These are phyloP conservation scores for Pseudomyrmex cubaensis DNA, from an alignment of 1,140 invertebrate genomes.

Conservation along the genomic window DNA sequence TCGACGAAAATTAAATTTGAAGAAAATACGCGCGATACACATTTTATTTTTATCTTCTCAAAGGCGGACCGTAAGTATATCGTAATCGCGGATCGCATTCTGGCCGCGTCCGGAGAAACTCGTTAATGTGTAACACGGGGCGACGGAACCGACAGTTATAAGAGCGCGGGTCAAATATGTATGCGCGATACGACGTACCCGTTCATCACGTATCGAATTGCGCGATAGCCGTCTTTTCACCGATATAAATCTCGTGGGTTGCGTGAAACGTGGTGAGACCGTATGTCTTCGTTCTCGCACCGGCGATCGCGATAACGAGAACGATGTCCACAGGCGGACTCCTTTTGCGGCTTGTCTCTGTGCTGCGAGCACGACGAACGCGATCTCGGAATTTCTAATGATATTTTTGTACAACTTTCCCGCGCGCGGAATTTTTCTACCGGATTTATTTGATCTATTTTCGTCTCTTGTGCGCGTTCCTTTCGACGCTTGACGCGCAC, in stretches of 20 bases:
- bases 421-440: neutral
- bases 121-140: conserved; percentile 75
- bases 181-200: conserved; percentile 51
- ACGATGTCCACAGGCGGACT: conserved; percentile 46
- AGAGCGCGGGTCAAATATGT: conserved; percentile 54
- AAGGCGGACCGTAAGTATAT: neutral
- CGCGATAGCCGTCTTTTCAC: conserved; percentile 68
- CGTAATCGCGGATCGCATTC: conserved; percentile 66
- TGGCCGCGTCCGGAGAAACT: conserved; percentile 79
- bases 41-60: neutral
- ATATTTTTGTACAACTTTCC: conserved; percentile 20
- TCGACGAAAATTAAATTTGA: too few relatives aligned
- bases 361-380: conserved; percentile 33
- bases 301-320: conserved; percentile 28
- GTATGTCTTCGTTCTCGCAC: conserved; percentile 22
- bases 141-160: conserved; percentile 68
- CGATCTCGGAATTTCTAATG: conserved; percentile 70
- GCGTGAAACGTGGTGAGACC: conserved; percentile 38
- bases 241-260: conserved; percentile 55
- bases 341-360: conserved; percentile 44
- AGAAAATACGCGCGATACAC: too few relatives aligned
- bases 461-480: neutral
- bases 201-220: conserved; percentile 72
- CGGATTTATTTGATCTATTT: conserved; percentile 1
- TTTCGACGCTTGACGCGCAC: conserved; percentile 22